Percentiles rank a stretch among this genome's conserved stretches.
phyloP scores from a whole-genome alignment of 2,888 invertebrate species.

The Cyclophora albipunctata region DNA sequence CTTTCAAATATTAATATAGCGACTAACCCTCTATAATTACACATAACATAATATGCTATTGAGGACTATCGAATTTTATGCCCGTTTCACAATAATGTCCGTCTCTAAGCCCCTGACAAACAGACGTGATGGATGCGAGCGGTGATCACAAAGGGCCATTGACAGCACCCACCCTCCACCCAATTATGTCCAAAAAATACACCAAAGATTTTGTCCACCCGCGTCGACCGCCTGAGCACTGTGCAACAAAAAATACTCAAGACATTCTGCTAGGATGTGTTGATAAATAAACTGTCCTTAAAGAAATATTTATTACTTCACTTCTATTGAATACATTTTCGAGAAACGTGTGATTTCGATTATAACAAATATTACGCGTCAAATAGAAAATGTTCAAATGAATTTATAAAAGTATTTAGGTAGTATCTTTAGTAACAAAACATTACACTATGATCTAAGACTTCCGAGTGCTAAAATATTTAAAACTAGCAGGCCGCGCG shows the following conservation, averaged over 20 bases:
- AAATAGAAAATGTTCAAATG: too few species aligned
- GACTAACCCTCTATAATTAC: slow-evolving; percentile 39
- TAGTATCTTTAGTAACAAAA: too few species aligned
- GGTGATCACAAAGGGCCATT: slow-evolving; percentile 48
- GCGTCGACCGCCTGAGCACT: slow-evolving; percentile 26
- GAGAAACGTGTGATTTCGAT: too few species aligned
- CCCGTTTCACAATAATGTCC: slow-evolving; percentile 58
- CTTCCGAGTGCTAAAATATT: too few species aligned
- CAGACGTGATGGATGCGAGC: slow-evolving; percentile 64
- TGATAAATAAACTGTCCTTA: slow-evolving; percentile 10
- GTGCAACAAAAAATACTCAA: slow-evolving; percentile 28
- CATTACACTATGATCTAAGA: too few species aligned
- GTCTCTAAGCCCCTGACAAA: slow-evolving; percentile 41
- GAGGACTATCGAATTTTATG: slow-evolving; percentile 62
- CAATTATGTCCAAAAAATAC: slow-evolving; percentile 42
- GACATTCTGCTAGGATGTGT: neutral
- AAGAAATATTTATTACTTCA: slow-evolving; percentile 5
- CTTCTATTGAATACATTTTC: too few species aligned
- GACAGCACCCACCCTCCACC: slow-evolving; percentile 41
- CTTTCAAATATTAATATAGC: neutral
- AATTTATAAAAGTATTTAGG: too few species aligned
- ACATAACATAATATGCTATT: slow-evolving; percentile 45
- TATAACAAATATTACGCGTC: too few species aligned
- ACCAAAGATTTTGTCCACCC: slow-evolving; percentile 42
- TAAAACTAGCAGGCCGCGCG: too few species aligned